These are phyloP conservation scores for Amphipoea lucens DNA, from an alignment of 2,888 invertebrate genomes.

Conservation along the genomic window DNA sequence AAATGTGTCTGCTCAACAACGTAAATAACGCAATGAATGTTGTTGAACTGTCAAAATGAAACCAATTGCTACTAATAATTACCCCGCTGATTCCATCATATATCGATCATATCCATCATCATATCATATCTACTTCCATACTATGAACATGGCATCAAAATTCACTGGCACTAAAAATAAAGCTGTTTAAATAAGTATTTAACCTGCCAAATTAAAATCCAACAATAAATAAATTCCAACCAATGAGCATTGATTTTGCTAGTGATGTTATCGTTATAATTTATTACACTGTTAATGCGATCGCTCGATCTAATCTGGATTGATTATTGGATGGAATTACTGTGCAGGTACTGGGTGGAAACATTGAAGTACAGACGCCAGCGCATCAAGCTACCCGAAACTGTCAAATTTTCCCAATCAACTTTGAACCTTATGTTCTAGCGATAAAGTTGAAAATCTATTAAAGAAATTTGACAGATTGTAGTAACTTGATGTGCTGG, in stretches of 20 bases:
- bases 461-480: too few species aligned
- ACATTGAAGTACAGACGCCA: background rate
- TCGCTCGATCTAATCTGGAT: slow-evolving; percentile 51
- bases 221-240: slow-evolving; percentile 40
- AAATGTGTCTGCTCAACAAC: too few species aligned
- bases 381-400: too few species aligned
- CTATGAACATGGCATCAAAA: background rate
- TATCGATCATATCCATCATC: background rate
- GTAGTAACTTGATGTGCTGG: too few species aligned
- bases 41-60: too few species aligned
- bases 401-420: too few species aligned
- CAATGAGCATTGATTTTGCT: slow-evolving; percentile 38
- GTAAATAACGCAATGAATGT: too few species aligned
- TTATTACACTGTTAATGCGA: slow-evolving; percentile 58
- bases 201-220: slow-evolving; percentile 22
- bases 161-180: background rate
- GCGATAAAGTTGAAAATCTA: too few species aligned
- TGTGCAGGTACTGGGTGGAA: slow-evolving; percentile 12
- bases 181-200: slow-evolving; percentile 11
- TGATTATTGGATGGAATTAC: slow-evolving; percentile 43
- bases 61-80: too few species aligned
- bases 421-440: too few species aligned
- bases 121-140: background rate
- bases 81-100: too few species aligned
- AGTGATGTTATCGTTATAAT: slow-evolving; percentile 57